Evolutionary conservation across 2,888 invertebrate genomes (phyloP).

Genomic region (Ectemnius continuus): DNA sequence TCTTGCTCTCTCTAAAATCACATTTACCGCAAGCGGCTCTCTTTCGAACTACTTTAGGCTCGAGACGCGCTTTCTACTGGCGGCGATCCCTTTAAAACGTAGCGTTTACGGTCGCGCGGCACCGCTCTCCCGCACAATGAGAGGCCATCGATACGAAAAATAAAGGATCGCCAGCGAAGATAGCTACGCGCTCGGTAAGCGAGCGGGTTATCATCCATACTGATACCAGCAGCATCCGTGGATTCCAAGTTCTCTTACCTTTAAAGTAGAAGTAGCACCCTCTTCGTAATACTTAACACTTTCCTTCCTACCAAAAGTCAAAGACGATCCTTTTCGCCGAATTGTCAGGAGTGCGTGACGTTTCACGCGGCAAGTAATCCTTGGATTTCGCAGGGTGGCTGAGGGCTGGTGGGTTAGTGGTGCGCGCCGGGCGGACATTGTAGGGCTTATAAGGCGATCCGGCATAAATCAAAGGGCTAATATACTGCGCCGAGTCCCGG

Average conservation of each 20-base stretch:
- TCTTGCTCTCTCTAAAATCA: slow-evolving; percentile 11
- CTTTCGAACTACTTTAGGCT: slow-evolving; percentile 19
- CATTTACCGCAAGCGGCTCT: slow-evolving; percentile 27
- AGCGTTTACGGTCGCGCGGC: not conserved
- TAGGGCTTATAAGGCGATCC: slow-evolving; percentile 74
- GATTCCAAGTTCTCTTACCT: no score
- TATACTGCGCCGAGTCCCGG: slow-evolving; percentile 68
- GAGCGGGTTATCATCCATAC: not conserved
- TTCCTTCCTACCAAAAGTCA: no score
- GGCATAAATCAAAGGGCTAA: slow-evolving; percentile 77
- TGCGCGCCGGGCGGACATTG: slow-evolving; percentile 62
- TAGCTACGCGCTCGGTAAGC: not conserved
- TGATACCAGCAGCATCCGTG: no score
- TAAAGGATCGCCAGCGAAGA: not conserved
- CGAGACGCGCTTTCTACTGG: slow-evolving; percentile 10
- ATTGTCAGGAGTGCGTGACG: no score
- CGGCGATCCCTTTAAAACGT: not conserved
- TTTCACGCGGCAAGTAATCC: no score
- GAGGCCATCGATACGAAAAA: not conserved
- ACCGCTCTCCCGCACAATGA: not conserved
- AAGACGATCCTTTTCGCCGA: no score
- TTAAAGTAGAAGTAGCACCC: no score
- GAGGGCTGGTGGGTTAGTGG: no score
- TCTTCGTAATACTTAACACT: no score
- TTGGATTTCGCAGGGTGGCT: no score